phyloP scores from a whole-genome alignment of 2,888 invertebrate species.

The Protophormia terraenovae region DNA sequence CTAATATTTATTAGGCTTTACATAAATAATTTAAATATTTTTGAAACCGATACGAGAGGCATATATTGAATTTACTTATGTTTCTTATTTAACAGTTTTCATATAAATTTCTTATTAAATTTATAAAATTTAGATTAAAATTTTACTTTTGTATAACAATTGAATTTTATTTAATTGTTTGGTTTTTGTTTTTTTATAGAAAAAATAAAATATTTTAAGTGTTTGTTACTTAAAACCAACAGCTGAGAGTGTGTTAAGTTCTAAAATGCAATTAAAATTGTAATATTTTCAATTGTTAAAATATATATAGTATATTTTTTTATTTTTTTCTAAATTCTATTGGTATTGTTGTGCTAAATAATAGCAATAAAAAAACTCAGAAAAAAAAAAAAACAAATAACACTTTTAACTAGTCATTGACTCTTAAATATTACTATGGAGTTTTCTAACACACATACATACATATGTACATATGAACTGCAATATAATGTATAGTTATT shows the following conservation, averaged over 20 bases:
- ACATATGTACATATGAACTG: neutral
- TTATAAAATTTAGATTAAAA: neutral
- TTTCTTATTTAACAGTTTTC: neutral
- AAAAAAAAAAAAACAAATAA: neutral
- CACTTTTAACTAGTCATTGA: slow-evolving; percentile 49
- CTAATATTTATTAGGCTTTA: too few relatives aligned
- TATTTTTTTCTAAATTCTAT: slow-evolving; percentile 37
- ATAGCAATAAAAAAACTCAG: slow-evolving; percentile 15
- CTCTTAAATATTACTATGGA: slow-evolving; percentile 12
- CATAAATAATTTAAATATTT: too few relatives aligned
- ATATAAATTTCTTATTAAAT: neutral
- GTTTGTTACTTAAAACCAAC: slow-evolving; percentile 11
- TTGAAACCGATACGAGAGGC: too few relatives aligned
- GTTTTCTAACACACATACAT: neutral
- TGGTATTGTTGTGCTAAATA: slow-evolving; percentile 30
- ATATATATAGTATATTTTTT: too few relatives aligned
- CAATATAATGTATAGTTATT: neutral
- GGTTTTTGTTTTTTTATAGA: neutral
- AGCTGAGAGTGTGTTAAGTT: slow-evolving; percentile 29
- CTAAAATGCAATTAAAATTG: slow-evolving; percentile 43
- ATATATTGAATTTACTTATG: neutral
- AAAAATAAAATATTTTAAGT: neutral
- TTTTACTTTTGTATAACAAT: neutral
- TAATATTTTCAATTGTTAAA: slow-evolving; percentile 27
- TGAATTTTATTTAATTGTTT: neutral